A percentile compares a stretch with the other conserved stretches of the same genome.
Evolutionary conservation across 2,113 vertebrate genomes (phyloP).

Genomic region (Anolis sagrei): DNA sequence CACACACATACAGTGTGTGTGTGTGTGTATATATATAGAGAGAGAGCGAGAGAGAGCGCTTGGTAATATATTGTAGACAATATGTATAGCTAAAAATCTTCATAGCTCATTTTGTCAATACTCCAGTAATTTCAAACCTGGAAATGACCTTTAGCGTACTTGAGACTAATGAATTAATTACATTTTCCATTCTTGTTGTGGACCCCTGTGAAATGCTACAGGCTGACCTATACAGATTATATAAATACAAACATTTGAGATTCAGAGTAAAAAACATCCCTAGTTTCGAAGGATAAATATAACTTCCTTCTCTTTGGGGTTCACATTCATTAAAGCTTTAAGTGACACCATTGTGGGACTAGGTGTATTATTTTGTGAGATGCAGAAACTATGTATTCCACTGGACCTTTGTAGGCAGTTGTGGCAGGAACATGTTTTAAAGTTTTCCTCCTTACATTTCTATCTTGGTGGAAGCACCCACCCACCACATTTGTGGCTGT

Average conservation of each 20-base stretch:
- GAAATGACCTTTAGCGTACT: background rate
- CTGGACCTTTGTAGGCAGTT: background rate
- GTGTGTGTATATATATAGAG: too few species aligned
- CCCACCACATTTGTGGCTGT: background rate
- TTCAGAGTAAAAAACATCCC: too few species aligned
- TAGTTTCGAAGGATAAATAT: background rate
- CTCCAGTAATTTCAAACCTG: background rate
- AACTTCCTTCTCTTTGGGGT: background rate
- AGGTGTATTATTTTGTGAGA: too few species aligned
- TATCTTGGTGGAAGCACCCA: background rate
- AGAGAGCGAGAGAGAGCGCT: too few species aligned
- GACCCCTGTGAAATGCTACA: background rate
- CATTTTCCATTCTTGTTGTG: background rate
- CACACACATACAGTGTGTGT: too few species aligned
- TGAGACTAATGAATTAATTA: too few species aligned
- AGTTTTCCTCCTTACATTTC: background rate
- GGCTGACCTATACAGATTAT: background rate
- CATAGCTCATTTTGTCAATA: background rate
- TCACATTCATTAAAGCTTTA: background rate
- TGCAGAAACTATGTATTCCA: background rate
- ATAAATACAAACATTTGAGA: background rate
- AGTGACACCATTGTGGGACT: background rate
- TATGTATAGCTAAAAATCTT: background rate
- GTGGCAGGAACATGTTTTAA: background rate
- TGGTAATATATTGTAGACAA: background rate